Percentiles rank a stretch among this genome's conserved stretches.
Evolutionary conservation across 2,888 invertebrate species (phyloP).

Genomic region (Gortyna flavago): DNA sequence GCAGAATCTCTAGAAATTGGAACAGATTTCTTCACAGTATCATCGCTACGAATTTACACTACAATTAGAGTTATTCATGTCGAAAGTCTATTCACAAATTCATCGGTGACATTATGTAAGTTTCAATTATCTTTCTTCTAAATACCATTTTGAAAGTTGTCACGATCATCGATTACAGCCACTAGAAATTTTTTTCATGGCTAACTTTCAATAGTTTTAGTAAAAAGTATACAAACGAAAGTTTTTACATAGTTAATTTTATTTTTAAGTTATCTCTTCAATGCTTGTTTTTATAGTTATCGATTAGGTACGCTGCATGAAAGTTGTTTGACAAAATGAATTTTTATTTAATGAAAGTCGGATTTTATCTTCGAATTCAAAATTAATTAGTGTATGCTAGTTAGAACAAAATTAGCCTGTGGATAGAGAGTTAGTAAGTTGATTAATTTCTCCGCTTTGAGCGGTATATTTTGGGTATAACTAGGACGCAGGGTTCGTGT

Average conservation of each 20-base stretch:
- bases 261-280: constrained; percentile 52
- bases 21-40: constrained; percentile 21
- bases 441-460: constrained; percentile 8
- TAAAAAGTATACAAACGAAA: constrained; percentile 65
- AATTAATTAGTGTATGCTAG: constrained; percentile 32
- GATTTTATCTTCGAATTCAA: constrained; percentile 14
- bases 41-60: constrained; percentile 18
- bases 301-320: constrained; percentile 47
- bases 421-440: constrained; percentile 14
- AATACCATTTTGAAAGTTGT: constrained; percentile 75
- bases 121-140: constrained; percentile 68
- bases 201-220: constrained; percentile 72
- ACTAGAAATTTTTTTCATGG: constrained; percentile 72
- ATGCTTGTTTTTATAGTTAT: constrained; percentile 54
- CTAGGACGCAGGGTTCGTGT: constrained; percentile 34
- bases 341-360: constrained; percentile 45
- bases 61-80: constrained; percentile 28
- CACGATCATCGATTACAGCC: constrained; percentile 74
- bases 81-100: constrained; percentile 28
- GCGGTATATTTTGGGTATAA: constrained; percentile 22
- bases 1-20: constrained; percentile 22
- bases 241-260: constrained; percentile 67
- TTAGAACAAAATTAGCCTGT: constrained; percentile 20
- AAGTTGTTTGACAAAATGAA: constrained; percentile 59
- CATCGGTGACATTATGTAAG: constrained; percentile 53